A percentile compares a stretch with the other conserved stretches of the same genome.
These are phyloP conservation scores for Epinephelus moara DNA, from an alignment of 2,113 vertebrate species.

Conservation along the genomic window DNA sequence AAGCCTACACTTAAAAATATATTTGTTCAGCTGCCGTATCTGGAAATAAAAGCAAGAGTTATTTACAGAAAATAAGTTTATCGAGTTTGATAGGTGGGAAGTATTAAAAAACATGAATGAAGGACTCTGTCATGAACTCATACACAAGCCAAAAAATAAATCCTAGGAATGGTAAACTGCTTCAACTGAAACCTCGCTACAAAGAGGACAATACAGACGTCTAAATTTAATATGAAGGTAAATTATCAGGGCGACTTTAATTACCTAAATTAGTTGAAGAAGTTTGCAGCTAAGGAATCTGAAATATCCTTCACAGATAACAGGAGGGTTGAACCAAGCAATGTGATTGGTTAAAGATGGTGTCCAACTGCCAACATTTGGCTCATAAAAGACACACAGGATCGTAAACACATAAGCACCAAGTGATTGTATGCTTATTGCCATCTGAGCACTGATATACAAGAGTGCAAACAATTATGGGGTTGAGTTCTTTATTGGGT, in stretches of 20 bases:
- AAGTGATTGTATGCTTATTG: conserved; percentile 28
- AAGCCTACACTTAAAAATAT: conserved; percentile 36
- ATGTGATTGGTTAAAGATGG: conserved; percentile 34
- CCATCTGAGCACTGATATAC: conserved; percentile 28
- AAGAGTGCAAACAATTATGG: conserved; percentile 49
- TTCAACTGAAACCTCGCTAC: neutral
- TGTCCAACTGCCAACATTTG: conserved; percentile 39
- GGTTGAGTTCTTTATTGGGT: conserved; percentile 25
- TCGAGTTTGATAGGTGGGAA: neutral
- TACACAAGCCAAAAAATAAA: neutral
- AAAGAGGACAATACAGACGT: neutral
- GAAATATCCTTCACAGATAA: conserved; percentile 1
- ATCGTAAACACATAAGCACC: conserved; percentile 59
- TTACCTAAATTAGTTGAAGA: neutral
- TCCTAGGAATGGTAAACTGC: neutral
- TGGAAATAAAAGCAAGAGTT: conserved; percentile 48
- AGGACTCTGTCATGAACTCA: neutral
- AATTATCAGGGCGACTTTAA: neutral
- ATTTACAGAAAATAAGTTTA: conserved; percentile 49
- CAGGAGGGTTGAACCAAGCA: neutral
- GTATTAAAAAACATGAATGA: neutral
- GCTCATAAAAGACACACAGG: conserved; percentile 46
- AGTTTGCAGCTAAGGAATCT: conserved; percentile 7
- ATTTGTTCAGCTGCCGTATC: conserved; percentile 69
- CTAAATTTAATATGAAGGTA: neutral